Base-by-base conservation (phyloP, 2,113 vertebrate species). In the Cathartes aura region DNA sequence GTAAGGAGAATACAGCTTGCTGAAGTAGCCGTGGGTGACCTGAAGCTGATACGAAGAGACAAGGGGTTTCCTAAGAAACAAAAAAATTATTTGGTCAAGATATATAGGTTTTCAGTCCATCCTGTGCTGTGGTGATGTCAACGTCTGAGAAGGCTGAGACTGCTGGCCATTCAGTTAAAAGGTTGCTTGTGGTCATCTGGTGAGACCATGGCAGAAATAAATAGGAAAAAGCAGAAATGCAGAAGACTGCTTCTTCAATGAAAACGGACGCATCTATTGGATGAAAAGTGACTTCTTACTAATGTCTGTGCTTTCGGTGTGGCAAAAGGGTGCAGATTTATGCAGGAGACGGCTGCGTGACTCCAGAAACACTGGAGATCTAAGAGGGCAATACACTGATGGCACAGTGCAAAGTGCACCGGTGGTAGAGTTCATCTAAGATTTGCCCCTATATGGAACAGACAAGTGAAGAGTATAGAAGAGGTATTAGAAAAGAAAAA, bases 241-340 rank as follows among this genome's bases (percentile, higher is more conserved):
- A 85, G 91, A 87, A 85, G 85, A 94, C 40, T 66, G 78, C 67
- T 88, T 85, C 91, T 85, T 79, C 78, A n/a, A 2, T 82, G 92
- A 67, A 89, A 90, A 72, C 18, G 85, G 82, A 91, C 45, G 0
- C 27, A 59, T 73, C 70, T 76, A 64, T 52, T 91, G 91, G 78
- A 91, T 88, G 74, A 85, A 43, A 75, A 91, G 58, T 88, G 96
- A 96, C 95, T 96, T 87, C 64, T 89, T 89, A 36, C 60, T 34
- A 9, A 64, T 14, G 40, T 76, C 27, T 90, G 62, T 59, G 82
- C 66, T 91, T 96, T 80, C 67, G 32, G 76, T 87, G 52, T 91
- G 72, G 79, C 62, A 43, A n/a, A 68, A 75, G 82, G 85, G 38
- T 82, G 52, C 89, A 94, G 92, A 64, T 75, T 55, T 45, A 16